Conservation (phyloP, 2,888 invertebrate genomes). For the Polietes domitor region DNA sequence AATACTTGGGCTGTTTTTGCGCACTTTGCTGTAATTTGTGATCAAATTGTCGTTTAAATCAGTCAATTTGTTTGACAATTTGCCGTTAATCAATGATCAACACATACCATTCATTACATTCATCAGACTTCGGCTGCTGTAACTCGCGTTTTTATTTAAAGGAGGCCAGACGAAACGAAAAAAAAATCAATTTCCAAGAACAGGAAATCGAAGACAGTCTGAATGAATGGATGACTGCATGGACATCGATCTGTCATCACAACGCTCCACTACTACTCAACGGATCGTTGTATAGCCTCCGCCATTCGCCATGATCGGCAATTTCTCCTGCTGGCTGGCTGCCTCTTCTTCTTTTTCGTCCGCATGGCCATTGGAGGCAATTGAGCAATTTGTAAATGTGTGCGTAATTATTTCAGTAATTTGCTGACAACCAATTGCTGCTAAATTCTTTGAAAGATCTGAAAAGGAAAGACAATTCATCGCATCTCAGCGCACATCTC, state of each 20-base stretch:
- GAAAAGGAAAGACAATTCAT: conserved; percentile 6
- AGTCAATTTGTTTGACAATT: conserved; percentile 80
- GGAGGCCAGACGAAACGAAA: conserved; percentile 25
- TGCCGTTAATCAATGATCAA: conserved; percentile 79
- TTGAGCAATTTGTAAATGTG: conserved; percentile 76
- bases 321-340: neutral
- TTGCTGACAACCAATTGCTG: conserved; percentile 78
- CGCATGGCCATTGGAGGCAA: conserved; percentile 33
- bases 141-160: conserved; percentile 15
- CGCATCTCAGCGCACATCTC: neutral
- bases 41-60: conserved; percentile 56
- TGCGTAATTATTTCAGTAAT: conserved; percentile 80
- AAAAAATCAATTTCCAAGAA: conserved; percentile 43
- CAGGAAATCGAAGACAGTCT: conserved; percentile 21
- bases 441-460: conserved; percentile 60
- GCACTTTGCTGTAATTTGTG: conserved; percentile 29
- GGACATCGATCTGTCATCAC: conserved; percentile 68
- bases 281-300: conserved; percentile 44
- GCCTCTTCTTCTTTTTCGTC: neutral
- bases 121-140: conserved; percentile 33
- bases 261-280: neutral
- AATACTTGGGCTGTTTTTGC: neutral
- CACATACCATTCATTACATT: conserved; percentile 73
- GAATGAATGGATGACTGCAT: neutral
- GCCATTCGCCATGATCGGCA: conserved; percentile 54